Conservation (phyloP, 2,888 invertebrate genomes). For the Megastigmus dorsalis region DNA sequence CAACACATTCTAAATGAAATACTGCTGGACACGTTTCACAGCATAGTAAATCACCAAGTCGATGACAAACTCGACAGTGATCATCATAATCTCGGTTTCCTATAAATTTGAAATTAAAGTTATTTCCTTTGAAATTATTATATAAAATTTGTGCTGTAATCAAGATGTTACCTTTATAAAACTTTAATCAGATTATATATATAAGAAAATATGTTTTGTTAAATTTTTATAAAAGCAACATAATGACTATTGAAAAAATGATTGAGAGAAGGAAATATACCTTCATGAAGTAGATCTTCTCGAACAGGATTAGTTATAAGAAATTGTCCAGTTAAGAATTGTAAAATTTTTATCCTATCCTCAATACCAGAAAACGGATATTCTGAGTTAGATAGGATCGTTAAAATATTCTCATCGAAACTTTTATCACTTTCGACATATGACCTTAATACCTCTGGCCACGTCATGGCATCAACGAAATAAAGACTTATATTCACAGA, state of each 20-base stretch:
- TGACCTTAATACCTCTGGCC: slow-evolving; percentile 93
- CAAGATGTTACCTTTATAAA: neutral
- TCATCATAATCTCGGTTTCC: slow-evolving; percentile 94
- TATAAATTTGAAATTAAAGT: slow-evolving; percentile 68
- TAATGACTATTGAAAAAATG: neutral
- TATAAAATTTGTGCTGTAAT: neutral
- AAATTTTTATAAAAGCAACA: neutral
- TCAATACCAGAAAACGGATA: slow-evolving; percentile 92
- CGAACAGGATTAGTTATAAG: slow-evolving; percentile 93
- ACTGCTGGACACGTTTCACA: slow-evolving; percentile 99
- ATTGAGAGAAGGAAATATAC: slow-evolving; percentile 73
- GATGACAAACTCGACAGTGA: slow-evolving; percentile 93
- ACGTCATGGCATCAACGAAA: slow-evolving; percentile 95
- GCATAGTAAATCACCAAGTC: slow-evolving; percentile 94
- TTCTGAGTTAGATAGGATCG: slow-evolving; percentile 83
- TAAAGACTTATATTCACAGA: slow-evolving; percentile 95
- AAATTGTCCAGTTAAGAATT: slow-evolving; percentile 96
- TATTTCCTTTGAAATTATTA: neutral
- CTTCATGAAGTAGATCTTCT: slow-evolving; percentile 95
- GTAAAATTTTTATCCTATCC: slow-evolving; percentile 86
- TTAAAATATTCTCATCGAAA: slow-evolving; percentile 84
- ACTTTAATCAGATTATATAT: neutral
- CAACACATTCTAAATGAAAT: slow-evolving; percentile 97
- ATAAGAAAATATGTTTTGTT: neutral
- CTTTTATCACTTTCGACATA: slow-evolving; percentile 93